Evolutionary conservation across 2,888 invertebrate species (phyloP).

Genomic region (Meteorus colon): DNA sequence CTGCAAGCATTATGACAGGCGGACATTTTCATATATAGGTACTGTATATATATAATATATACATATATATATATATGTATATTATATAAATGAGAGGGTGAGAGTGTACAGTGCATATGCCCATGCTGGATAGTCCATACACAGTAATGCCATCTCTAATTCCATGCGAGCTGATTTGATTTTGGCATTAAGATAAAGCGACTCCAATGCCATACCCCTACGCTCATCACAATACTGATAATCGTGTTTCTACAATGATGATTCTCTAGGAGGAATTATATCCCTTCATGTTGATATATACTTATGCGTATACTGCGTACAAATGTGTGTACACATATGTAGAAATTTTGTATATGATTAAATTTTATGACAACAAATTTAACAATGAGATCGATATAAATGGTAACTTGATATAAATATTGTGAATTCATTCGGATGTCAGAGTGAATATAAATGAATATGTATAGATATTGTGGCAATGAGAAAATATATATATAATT

Average conservation of each 20-base stretch:
- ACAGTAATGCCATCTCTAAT: slow-evolving; percentile 73
- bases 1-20: slow-evolving; percentile 63
- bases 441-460: background rate
- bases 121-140: slow-evolving; percentile 62
- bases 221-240: slow-evolving; percentile 44
- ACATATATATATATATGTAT: slow-evolving; percentile 12
- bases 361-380: background rate
- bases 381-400: background rate
- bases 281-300: slow-evolving; percentile 25
- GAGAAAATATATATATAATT: slow-evolving; percentile 6
- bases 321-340: slow-evolving; percentile 3
- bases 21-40: slow-evolving; percentile 24
- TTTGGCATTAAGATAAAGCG: slow-evolving; percentile 73
- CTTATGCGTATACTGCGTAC: background rate
- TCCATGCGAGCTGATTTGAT: slow-evolving; percentile 73
- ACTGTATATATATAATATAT: background rate
- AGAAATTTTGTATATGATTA: background rate
- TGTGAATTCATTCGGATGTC: background rate
- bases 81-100: slow-evolving; percentile 14
- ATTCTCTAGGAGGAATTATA: slow-evolving; percentile 41
- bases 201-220: slow-evolving; percentile 38
- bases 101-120: slow-evolving; percentile 63
- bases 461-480: background rate
- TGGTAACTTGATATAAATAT: background rate
- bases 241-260: slow-evolving; percentile 27